Base-by-base conservation (phyloP, 2,888 invertebrate genomes). In the Amblyjoppa proteus region DNA sequence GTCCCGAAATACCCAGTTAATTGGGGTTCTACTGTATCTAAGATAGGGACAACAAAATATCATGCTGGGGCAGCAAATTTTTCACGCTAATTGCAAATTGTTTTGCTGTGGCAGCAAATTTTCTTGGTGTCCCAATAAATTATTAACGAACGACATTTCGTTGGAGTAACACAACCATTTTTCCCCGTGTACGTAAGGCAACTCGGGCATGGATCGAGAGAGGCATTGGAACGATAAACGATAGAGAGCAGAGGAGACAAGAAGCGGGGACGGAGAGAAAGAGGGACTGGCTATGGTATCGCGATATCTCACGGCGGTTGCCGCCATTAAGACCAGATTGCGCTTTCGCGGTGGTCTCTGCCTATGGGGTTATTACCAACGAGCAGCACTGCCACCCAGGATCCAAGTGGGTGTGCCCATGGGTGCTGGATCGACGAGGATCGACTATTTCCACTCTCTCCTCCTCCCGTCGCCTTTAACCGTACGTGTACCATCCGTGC, bases 271-370 rank as follows among this genome's bases (percentile, higher is more conserved):
- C 25, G 16, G 41, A 80, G 80, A 68, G 7, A 66, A 28, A 80
- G 80, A 68, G 7, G 53, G 73, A 79, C 75, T 75, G 61, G 78
- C 45, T 53, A 69, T 25, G 76, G 78, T 82, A 83, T 79, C 89
- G 90, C 89, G 90, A 90, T 90, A 89, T 91, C 89, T 91, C 88
- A 89, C 87, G 87, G 88, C 89, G 88, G 88, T 90, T 90, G 90
- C 89, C 91, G 89, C 90, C 90, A 91, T 91, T 91, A 91, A 90
- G 89, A 89, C 84, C 84, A 90, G 91, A 91, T 90, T 90, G 92
- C 89, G 89, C 91, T 91, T 90, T 91, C 92, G 89, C 89, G 92
- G 92, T 92, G 92, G 92, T 92, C 92, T 76, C 68, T 90, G 89
- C 88, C 90, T 88, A 90, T 90, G 90, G 90, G 90, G 90, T 91